A percentile compares a stretch with the other conserved stretches of the same genome.
These are phyloP conservation scores for Galeruca laticollis DNA, from an alignment of 2,888 invertebrate species.

Conservation along the genomic window DNA sequence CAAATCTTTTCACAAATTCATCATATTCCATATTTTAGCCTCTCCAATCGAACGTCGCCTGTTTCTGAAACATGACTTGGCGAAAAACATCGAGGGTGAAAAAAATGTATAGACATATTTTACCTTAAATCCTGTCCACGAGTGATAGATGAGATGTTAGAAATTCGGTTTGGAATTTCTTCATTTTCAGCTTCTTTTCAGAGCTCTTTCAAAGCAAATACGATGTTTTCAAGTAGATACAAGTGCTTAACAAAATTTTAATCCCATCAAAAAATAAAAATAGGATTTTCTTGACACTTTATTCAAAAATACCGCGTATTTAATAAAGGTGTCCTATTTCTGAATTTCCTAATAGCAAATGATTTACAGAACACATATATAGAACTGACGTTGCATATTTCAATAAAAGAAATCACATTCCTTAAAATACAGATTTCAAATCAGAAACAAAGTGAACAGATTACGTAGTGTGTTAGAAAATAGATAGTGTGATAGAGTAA, in stretches of 20 bases:
- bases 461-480: too few relatives aligned
- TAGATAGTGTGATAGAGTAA: too few relatives aligned
- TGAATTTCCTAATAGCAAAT: background rate
- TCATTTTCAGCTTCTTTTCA: constrained; percentile 34
- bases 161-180: constrained; percentile 47
- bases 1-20: constrained; percentile 25
- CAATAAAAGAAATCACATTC: too few relatives aligned
- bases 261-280: background rate
- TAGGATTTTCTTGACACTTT: background rate
- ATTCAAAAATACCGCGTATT: background rate
- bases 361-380: too few relatives aligned
- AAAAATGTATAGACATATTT: constrained; percentile 53
- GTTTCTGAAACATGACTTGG: constrained; percentile 40
- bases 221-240: constrained; percentile 29
- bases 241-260: constrained; percentile 9
- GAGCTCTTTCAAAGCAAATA: constrained; percentile 14
- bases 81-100: constrained; percentile 23
- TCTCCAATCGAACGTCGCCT: constrained; percentile 43
- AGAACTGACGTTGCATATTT: too few relatives aligned
- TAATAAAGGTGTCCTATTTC: background rate
- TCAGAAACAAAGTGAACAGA: too few relatives aligned
- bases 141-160: constrained; percentile 59
- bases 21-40: constrained; percentile 35
- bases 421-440: too few relatives aligned
- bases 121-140: constrained; percentile 61